Evolutionary conservation across 1,140 invertebrate species (phyloP).

Genomic region (Steinernema feltiae): DNA sequence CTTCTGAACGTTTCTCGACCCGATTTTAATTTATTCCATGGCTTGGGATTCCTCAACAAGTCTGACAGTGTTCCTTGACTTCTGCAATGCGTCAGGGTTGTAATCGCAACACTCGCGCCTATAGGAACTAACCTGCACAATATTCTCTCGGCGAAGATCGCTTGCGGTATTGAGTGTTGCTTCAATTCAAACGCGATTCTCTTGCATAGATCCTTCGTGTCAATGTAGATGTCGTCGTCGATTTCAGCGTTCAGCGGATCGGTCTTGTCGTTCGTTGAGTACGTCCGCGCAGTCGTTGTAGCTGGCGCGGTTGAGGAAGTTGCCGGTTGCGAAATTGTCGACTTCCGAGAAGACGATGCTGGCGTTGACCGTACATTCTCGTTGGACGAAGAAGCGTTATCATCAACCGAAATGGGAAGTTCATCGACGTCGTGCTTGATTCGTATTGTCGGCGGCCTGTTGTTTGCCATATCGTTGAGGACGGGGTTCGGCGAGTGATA

Average conservation of each 20-base stretch:
- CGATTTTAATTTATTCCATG: constrained; percentile 58
- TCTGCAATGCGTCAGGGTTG: constrained; percentile 31
- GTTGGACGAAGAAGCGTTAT: constrained; percentile 12
- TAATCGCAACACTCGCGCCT: neutral
- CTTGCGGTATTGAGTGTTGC: constrained; percentile 57
- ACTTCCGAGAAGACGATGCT: neutral
- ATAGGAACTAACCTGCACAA: constrained; percentile 42
- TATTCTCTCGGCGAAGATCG: constrained; percentile 57
- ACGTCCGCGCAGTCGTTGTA: constrained; percentile 18
- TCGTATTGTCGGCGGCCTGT: neutral
- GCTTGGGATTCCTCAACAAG: constrained; percentile 57
- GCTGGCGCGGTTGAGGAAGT: constrained; percentile 36
- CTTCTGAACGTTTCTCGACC: constrained; percentile 57
- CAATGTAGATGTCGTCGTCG: constrained; percentile 58
- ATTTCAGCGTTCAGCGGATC: constrained; percentile 56
- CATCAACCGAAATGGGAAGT: neutral
- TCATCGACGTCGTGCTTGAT: constrained; percentile 19
- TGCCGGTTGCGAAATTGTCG: neutral
- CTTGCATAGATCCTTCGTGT: constrained; percentile 58
- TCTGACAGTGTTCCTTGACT: constrained; percentile 58
- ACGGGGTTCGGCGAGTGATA: constrained; percentile 19
- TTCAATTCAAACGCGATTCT: constrained; percentile 57
- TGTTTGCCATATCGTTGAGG: constrained; percentile 19
- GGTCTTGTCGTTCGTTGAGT: constrained; percentile 47
- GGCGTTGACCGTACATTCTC: constrained; percentile 6